A percentile compares a stretch with the other conserved stretches of the same genome.
Evolutionary conservation across 2,113 vertebrate genomes (phyloP).

Genomic region (Labeo rohita): DNA sequence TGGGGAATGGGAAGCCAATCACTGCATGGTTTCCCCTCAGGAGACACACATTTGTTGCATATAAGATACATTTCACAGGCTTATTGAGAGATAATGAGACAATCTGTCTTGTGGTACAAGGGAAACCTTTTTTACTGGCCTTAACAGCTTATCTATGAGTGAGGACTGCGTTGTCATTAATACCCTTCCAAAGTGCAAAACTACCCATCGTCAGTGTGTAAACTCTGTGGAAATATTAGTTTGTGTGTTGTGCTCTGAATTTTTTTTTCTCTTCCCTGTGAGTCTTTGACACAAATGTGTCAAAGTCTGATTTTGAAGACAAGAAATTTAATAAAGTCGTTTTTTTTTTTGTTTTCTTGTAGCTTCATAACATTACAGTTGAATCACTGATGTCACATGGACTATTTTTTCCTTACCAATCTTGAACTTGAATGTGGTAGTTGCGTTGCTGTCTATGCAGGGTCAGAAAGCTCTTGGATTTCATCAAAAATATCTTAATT

Average conservation of each 20-base stretch:
- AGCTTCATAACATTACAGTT: too few relatives aligned
- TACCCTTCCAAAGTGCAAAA: slow-evolving; percentile 62
- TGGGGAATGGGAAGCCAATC: slow-evolving; percentile 15
- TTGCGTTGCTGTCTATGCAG: too few relatives aligned
- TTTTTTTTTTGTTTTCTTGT: too few relatives aligned
- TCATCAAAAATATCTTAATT: too few relatives aligned
- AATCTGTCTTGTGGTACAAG: slow-evolving; percentile 67
- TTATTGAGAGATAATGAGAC: slow-evolving; percentile 69
- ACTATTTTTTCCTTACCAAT: too few relatives aligned
- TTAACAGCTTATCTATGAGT: slow-evolving; percentile 63
- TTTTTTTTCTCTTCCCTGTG: too few relatives aligned
- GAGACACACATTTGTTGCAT: slow-evolving; percentile 44
- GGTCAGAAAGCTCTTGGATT: too few relatives aligned
- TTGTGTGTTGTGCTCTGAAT: slow-evolving; percentile 8
- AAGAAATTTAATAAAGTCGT: too few relatives aligned
- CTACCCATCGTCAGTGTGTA: slow-evolving; percentile 35
- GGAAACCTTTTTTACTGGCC: slow-evolving; percentile 65
- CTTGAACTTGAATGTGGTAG: too few relatives aligned
- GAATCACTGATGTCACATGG: too few relatives aligned
- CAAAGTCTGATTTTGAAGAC: too few relatives aligned
- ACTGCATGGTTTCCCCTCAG: slow-evolving; percentile 21
- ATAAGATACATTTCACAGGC: slow-evolving; percentile 58
- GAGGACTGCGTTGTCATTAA: slow-evolving; percentile 58
- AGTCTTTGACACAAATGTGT: too few relatives aligned
- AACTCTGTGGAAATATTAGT: slow-evolving; percentile 12